These are phyloP conservation scores for Nannoperca australis DNA, from an alignment of 2,797 vertebrate species.

Conservation along the genomic window DNA sequence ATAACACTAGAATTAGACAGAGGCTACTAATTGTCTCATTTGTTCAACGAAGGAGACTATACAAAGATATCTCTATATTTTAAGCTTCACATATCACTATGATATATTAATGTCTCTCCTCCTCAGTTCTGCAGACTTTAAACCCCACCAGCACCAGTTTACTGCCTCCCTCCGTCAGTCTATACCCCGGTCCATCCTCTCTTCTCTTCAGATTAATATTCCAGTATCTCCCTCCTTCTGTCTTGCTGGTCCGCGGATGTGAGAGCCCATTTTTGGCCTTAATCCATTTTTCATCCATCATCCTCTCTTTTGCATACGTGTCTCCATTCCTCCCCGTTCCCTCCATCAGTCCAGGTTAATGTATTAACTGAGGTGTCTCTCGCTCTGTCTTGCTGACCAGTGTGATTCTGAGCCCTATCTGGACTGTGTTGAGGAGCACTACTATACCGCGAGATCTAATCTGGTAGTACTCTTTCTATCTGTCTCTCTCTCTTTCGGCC, in stretches of 20 bases:
- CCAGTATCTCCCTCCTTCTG: constrained; percentile 23
- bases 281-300: constrained; percentile 58
- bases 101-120: constrained; percentile 18
- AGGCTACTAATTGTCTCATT: neutral
- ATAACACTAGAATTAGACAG: neutral
- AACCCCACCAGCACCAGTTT: constrained; percentile 5
- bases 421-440: constrained; percentile 97
- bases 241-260: constrained; percentile 36
- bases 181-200: neutral
- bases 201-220: constrained; percentile 44
- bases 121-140: constrained; percentile 31
- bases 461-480: constrained; percentile 89
- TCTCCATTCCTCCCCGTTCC: constrained; percentile 37
- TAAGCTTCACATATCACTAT: neutral
- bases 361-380: constrained; percentile 90
- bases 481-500: constrained; percentile 64
- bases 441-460: constrained; percentile 99
- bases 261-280: constrained; percentile 53
- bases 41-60: neutral
- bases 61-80: neutral
- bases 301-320: constrained; percentile 42
- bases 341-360: constrained; percentile 85
- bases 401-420: constrained; percentile 95
- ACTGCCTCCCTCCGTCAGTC: neutral
- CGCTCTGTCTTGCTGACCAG: constrained; percentile 92